Percentiles rank a stretch among this genome's conserved stretches.
phyloP scores from a whole-genome alignment of 2,113 vertebrate species.

The Donacobius atricapilla region DNA sequence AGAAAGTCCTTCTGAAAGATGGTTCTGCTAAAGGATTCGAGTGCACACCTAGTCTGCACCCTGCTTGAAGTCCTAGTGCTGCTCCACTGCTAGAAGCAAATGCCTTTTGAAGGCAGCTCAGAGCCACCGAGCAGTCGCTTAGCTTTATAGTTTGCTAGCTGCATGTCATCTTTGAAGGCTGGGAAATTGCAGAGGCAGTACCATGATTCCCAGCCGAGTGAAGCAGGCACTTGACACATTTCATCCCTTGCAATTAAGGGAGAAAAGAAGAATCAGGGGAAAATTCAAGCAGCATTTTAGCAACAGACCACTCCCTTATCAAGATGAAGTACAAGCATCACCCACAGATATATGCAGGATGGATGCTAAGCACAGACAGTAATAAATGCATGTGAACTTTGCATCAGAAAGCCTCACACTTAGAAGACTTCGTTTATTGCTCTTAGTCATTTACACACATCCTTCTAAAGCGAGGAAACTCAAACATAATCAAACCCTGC shows the following conservation, averaged over 20 bases:
- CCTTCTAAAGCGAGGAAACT: background rate
- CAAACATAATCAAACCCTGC: conserved; percentile 29
- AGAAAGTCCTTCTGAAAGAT: background rate
- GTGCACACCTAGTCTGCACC: background rate
- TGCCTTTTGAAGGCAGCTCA: conserved; percentile 55
- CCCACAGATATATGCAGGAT: background rate
- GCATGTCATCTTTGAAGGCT: conserved; percentile 63
- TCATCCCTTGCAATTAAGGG: conserved; percentile 58
- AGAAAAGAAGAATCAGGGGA: conserved; percentile 9
- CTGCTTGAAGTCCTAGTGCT: conserved; percentile 39
- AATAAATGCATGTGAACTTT: conserved; percentile 20
- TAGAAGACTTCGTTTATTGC: background rate
- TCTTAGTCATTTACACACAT: conserved; percentile 45
- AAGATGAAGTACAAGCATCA: background rate
- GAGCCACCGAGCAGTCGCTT: conserved; percentile 41
- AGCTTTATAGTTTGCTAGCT: conserved; percentile 51
- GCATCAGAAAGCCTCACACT: conserved; percentile 7
- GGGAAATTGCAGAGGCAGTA: conserved; percentile 56
- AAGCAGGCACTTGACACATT: conserved; percentile 49
- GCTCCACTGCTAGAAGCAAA: conserved; percentile 22
- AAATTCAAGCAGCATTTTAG: conserved; percentile 40
- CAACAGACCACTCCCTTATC: conserved; percentile 15
- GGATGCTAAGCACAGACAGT: background rate
- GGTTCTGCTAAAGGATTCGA: background rate
- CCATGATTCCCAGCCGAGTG: conserved; percentile 49